A percentile compares a stretch with the other conserved stretches of the same genome.
These are phyloP conservation scores for Pseudanteris insignis DNA, from an alignment of 2,888 invertebrate genomes.

Conservation along the genomic window DNA sequence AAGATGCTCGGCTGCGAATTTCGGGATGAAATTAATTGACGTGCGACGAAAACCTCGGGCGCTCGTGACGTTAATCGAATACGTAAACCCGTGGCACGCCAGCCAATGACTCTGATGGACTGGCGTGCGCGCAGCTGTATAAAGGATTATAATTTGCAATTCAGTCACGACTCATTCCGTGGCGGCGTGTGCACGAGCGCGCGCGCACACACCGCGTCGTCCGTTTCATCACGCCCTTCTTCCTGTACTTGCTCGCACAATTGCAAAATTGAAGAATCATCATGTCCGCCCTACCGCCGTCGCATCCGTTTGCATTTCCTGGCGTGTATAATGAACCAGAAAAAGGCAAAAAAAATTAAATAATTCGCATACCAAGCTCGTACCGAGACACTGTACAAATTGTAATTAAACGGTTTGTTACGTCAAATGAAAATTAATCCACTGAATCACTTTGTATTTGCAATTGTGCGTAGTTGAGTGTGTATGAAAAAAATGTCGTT, in stretches of 20 bases:
- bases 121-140: constrained; percentile 26
- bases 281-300: constrained; percentile 43
- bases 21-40: constrained; percentile 17
- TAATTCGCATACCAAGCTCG: background rate
- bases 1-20: constrained; percentile 26
- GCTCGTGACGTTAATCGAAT: constrained; percentile 16
- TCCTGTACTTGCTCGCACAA: constrained; percentile 9
- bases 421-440: too few species aligned
- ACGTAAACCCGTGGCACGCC: constrained; percentile 8
- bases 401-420: too few species aligned
- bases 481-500: too few species aligned
- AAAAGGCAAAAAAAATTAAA: background rate
- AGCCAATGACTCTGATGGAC: constrained; percentile 12
- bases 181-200: constrained; percentile 12
- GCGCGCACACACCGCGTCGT: too few species aligned
- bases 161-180: constrained; percentile 30
- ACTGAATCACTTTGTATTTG: too few species aligned
- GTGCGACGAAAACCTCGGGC: constrained; percentile 8
- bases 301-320: constrained; percentile 19
- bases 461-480: too few species aligned
- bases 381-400: background rate
- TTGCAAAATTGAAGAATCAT: constrained; percentile 32
- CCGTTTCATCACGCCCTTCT: constrained; percentile 26
- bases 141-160: constrained; percentile 31
- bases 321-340: background rate